These are phyloP conservation scores for Hippopotamyrus pictus DNA, from an alignment of 2,797 vertebrate genomes.

Conservation along the genomic window DNA sequence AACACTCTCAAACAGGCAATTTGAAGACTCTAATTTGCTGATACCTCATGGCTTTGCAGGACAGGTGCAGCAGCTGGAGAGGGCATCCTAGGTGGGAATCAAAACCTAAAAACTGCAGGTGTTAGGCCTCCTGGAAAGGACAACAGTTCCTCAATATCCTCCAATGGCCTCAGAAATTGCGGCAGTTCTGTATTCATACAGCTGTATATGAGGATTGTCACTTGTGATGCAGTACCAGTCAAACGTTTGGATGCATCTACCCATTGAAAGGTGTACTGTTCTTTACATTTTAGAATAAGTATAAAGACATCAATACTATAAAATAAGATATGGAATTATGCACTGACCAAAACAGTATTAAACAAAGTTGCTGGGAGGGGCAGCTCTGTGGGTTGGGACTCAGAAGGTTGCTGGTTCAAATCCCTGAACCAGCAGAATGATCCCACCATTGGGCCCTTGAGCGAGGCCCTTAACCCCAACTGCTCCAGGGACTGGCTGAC, in stretches of 20 bases:
- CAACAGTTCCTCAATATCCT: background rate
- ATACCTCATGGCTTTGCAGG: background rate
- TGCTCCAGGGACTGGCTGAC: background rate
- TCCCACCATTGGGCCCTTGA: background rate
- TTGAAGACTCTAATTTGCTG: background rate
- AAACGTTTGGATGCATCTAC: background rate
- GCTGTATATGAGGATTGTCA: background rate
- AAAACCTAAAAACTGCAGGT: background rate
- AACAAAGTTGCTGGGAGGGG: background rate
- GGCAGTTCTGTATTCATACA: background rate
- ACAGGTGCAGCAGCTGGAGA: background rate
- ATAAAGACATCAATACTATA: background rate
- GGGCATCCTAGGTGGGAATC: background rate
- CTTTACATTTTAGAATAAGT: background rate
- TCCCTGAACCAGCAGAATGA: background rate
- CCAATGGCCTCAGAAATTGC: background rate
- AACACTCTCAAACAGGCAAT: background rate
- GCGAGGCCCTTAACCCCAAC: background rate
- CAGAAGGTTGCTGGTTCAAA: background rate
- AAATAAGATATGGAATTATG: background rate
- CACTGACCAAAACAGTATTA: background rate
- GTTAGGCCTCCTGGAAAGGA: background rate
- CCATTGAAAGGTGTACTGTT: background rate
- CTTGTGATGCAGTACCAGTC: background rate
- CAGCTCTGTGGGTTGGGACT: background rate